phyloP scores from a whole-genome alignment of 2,888 invertebrate species.

The Ophonus ardosiacus region DNA sequence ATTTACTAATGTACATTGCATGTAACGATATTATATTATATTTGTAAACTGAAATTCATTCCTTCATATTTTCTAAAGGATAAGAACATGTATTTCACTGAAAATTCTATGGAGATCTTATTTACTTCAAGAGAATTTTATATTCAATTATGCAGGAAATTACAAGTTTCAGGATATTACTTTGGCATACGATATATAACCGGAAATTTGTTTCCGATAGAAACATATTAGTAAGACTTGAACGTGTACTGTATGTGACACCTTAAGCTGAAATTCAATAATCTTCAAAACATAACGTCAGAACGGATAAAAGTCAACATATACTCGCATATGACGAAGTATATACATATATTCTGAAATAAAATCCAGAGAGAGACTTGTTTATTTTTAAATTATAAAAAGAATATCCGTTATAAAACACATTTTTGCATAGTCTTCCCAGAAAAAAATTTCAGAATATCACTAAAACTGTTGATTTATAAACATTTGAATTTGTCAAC shows the following conservation, averaged over 20 bases:
- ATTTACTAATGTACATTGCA: background rate
- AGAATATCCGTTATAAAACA: no score
- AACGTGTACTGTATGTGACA: background rate
- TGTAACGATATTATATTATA: background rate
- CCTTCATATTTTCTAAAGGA: background rate
- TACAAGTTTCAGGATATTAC: background rate
- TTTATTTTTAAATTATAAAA: no score
- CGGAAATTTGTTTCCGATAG: background rate
- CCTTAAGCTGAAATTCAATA: background rate
- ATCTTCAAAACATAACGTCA: background rate
- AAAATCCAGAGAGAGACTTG: no score
- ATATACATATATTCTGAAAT: no score
- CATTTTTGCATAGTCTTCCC: no score
- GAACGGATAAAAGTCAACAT: background rate
- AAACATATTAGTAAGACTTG: background rate
- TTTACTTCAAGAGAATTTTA: background rate
- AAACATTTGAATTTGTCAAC: no score
- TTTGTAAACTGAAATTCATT: no score
- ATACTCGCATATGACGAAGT: no score
- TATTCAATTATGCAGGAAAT: background rate
- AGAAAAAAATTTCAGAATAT: no score
- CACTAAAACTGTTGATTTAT: no score
- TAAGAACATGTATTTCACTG: background rate
- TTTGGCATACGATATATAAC: background rate
- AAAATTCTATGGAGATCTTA: no score